These are phyloP conservation scores for Lepidostoma basale DNA, from an alignment of 1,140 invertebrate genomes.

Conservation along the genomic window DNA sequence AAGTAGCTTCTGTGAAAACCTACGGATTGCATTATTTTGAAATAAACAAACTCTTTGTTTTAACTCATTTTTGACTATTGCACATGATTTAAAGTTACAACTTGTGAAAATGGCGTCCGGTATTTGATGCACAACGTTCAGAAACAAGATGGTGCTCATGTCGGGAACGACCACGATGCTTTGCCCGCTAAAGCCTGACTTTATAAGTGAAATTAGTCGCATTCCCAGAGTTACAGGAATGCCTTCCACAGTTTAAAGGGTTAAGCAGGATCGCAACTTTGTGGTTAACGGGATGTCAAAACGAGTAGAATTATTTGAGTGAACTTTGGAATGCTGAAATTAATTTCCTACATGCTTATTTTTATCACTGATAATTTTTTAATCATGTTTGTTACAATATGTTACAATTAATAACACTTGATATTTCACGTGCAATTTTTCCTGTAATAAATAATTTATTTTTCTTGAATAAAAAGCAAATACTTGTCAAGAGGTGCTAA, in stretches of 20 bases:
- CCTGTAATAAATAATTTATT: too few relatives aligned
- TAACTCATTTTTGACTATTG: too few relatives aligned
- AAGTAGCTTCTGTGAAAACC: too few relatives aligned
- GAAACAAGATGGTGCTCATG: background rate
- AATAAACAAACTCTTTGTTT: too few relatives aligned
- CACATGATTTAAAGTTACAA: background rate
- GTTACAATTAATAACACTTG: too few relatives aligned
- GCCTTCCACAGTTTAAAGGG: slow-evolving; percentile 27
- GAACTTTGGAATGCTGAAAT: background rate
- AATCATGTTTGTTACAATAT: too few relatives aligned
- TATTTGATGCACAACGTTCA: background rate
- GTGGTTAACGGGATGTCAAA: slow-evolving; percentile 12
- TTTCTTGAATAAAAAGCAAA: too few relatives aligned
- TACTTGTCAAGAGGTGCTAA: too few relatives aligned
- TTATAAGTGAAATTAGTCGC: slow-evolving; percentile 44
- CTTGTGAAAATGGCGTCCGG: background rate
- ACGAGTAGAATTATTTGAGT: background rate
- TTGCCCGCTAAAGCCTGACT: slow-evolving; percentile 10
- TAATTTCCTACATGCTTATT: background rate
- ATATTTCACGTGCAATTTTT: too few relatives aligned
- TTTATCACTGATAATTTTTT: too few relatives aligned
- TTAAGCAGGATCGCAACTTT: slow-evolving; percentile 39
- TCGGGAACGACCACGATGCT: background rate
- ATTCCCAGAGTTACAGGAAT: slow-evolving; percentile 31
- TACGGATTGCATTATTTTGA: too few relatives aligned